A percentile compares a stretch with the other conserved stretches of the same genome.
Conservation (phyloP, 1,140 invertebrate species). For the Eriosoma lanigerum region DNA sequence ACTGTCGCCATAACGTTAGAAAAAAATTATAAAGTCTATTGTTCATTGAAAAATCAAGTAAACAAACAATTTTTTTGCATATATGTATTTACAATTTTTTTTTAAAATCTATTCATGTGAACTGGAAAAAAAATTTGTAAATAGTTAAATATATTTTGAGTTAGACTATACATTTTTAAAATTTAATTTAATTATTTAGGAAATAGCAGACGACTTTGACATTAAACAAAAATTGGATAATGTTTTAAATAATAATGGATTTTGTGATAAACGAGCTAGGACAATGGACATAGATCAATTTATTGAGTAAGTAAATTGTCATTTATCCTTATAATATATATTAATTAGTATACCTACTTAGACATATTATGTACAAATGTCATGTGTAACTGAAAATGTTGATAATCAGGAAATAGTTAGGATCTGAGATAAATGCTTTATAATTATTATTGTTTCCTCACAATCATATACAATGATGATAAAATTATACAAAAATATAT, state of each 20-base stretch:
- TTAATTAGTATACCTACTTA: no score
- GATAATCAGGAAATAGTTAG: no score
- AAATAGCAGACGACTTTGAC: constrained; percentile 76
- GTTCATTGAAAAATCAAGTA: constrained; percentile 84
- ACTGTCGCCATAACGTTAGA: constrained; percentile 81
- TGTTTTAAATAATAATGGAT: constrained; percentile 69
- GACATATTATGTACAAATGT: no score
- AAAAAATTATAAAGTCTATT: constrained; percentile 89
- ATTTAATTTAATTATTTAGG: constrained; percentile 65
- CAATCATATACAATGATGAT: no score
- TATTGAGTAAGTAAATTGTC: constrained; percentile 66
- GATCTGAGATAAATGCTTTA: no score
- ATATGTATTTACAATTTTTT: no score
- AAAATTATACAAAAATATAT: no score
- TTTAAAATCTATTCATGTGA: not conserved
- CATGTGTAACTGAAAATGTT: no score
- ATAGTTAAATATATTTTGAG: no score
- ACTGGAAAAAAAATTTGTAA: no score
- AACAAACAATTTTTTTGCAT: constrained; percentile 54
- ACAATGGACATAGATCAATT: constrained; percentile 98
- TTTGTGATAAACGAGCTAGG: constrained; percentile 80
- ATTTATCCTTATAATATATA: not conserved
- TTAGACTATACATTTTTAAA: no score
- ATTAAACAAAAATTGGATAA: constrained; percentile 82
- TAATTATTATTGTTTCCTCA: no score